A percentile compares a stretch with the other conserved stretches of the same genome.
Conservation (phyloP, 2,113 vertebrate species). For the Pedionomus torquatus region DNA sequence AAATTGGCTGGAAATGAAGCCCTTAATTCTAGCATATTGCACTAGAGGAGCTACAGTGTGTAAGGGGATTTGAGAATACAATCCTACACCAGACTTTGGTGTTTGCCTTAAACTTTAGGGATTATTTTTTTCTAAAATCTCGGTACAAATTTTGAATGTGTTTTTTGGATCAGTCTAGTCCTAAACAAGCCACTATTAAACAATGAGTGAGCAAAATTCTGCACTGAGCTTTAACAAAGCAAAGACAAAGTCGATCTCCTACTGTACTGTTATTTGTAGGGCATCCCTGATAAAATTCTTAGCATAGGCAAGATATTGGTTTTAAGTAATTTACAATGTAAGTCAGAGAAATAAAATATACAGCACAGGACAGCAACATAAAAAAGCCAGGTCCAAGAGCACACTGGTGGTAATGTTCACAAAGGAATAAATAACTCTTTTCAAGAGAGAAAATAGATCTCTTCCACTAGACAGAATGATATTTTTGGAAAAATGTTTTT, state of each 20-base stretch:
- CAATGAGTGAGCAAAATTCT: not conserved
- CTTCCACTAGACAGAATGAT: not conserved
- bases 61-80: not conserved
- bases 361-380: not conserved
- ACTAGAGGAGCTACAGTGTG: not conserved
- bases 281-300: not conserved
- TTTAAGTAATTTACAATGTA: not conserved
- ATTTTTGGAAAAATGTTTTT: conserved; percentile 28
- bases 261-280: not conserved
- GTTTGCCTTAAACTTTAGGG: not conserved
- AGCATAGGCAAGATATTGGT: not conserved
- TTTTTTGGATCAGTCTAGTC: not conserved
- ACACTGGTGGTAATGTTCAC: not conserved
- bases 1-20: not conserved
- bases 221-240: not conserved
- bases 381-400: not conserved
- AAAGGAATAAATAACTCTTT: conserved; percentile 14
- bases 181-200: not conserved
- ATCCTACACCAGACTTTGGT: not conserved
- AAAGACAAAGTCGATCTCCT: not conserved
- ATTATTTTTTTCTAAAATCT: not conserved
- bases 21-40: not conserved
- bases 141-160: not conserved
- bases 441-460: conserved; percentile 13
- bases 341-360: not conserved